Evolutionary conservation across 2,797 vertebrate genomes (phyloP).

Genomic region (Molossus molossus): DNA sequence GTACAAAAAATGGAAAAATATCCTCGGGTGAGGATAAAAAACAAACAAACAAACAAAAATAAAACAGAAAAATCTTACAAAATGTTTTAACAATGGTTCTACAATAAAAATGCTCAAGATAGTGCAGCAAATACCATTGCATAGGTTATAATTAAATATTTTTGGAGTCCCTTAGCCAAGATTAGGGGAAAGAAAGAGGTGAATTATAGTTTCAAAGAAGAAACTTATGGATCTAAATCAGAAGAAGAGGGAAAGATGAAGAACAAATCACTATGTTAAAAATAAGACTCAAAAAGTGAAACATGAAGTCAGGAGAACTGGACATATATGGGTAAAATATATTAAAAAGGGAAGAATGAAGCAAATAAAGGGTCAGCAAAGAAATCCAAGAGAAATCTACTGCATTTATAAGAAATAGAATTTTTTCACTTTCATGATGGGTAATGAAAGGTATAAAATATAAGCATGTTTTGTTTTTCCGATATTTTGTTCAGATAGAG

Average conservation of each 20-base stretch:
- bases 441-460: slow-evolving; percentile 13
- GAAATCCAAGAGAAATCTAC: not conserved
- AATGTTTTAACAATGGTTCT: slow-evolving; percentile 33
- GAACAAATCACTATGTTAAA: not conserved
- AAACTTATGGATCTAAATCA: not conserved
- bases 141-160: not conserved
- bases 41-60: too few relatives aligned
- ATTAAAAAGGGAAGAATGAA: not conserved
- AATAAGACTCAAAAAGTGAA: slow-evolving; percentile 27
- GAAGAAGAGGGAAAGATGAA: not conserved
- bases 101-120: slow-evolving; percentile 14
- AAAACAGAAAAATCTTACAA: slow-evolving; percentile 29
- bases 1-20: too few relatives aligned
- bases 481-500: too few relatives aligned
- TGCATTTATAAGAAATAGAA: slow-evolving; percentile 30
- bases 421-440: slow-evolving; percentile 26
- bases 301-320: slow-evolving; percentile 27
- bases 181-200: not conserved
- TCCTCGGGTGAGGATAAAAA: too few relatives aligned
- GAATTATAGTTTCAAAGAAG: not conserved
- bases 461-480: not conserved
- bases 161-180: slow-evolving; percentile 40
- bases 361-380: not conserved
- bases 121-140: not conserved
- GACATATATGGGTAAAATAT: not conserved